These are phyloP conservation scores for Parnassius apollo DNA, from an alignment of 2,888 invertebrate genomes.

Conservation along the genomic window DNA sequence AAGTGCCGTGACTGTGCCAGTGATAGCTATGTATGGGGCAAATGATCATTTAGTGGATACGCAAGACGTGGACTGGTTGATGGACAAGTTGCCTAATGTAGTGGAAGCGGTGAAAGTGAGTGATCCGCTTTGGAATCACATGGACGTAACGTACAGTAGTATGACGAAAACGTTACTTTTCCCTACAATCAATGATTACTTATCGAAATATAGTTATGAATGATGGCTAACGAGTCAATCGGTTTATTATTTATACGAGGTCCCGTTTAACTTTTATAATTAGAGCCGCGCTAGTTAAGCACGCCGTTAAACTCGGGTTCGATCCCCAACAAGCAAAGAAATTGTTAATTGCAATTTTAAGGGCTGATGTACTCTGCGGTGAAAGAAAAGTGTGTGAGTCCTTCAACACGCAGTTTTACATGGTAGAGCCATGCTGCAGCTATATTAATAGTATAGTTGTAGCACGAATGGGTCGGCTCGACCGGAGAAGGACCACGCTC, in stretches of 20 bases:
- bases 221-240: neutral
- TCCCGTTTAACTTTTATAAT: too few species aligned
- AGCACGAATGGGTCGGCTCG: too few species aligned
- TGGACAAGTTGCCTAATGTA: conserved; percentile 41
- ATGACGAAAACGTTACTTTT: conserved; percentile 25
- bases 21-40: conserved; percentile 39
- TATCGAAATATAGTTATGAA: conserved; percentile 18
- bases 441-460: too few species aligned
- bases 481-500: too few species aligned
- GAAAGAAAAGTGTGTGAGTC: too few species aligned
- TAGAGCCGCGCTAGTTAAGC: too few species aligned
- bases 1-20: conserved; percentile 41
- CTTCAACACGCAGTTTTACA: too few species aligned
- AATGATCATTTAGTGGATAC: conserved; percentile 45
- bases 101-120: conserved; percentile 26
- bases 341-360: too few species aligned
- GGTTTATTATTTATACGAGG: neutral
- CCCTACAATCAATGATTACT: conserved; percentile 25
- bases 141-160: conserved; percentile 44
- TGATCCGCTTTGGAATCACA: conserved; percentile 40
- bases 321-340: too few species aligned
- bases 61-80: conserved; percentile 38
- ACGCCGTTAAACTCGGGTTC: too few species aligned
- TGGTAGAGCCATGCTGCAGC: too few species aligned
- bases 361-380: too few species aligned